phyloP scores from a whole-genome alignment of 2,888 invertebrate genomes.

The Balanococcus diminutus region DNA sequence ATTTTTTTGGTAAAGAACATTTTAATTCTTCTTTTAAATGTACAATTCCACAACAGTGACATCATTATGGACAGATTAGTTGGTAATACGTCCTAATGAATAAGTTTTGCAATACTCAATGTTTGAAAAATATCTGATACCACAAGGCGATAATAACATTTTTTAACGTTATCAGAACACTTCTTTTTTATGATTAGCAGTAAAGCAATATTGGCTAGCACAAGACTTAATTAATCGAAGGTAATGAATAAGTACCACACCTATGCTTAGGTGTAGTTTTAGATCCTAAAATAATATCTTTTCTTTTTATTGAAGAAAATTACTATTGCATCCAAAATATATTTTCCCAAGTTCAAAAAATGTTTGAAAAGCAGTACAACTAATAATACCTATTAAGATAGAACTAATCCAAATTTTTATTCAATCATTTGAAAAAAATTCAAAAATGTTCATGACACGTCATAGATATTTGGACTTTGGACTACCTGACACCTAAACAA shows the following conservation, averaged over 20 bases:
- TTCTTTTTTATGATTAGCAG: neutral
- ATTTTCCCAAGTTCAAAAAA: too few species aligned
- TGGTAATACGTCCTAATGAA: neutral
- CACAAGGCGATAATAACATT: neutral
- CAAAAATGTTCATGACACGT: neutral
- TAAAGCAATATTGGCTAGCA: neutral
- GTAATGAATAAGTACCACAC: neutral
- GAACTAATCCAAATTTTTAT: neutral
- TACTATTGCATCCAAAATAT: too few species aligned
- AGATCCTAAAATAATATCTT: neutral
- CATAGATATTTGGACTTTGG: too few species aligned
- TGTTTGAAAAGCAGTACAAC: too few species aligned
- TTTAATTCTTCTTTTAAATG: neutral
- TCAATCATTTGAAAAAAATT: neutral
- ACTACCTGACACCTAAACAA: too few species aligned
- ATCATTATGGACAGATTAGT: neutral
- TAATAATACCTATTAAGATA: too few species aligned
- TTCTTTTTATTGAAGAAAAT: too few species aligned
- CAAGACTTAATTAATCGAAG: neutral
- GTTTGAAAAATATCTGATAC: neutral
- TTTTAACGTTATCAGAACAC: neutral
- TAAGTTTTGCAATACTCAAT: neutral
- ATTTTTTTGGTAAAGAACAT: neutral
- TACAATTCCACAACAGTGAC: neutral
- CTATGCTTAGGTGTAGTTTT: too few species aligned